Evolutionary conservation across 1,140 invertebrate genomes (phyloP), one percentile per base, ranked within the genome.

Genomic region (Trichomalopsis sarcophagae): DNA sequence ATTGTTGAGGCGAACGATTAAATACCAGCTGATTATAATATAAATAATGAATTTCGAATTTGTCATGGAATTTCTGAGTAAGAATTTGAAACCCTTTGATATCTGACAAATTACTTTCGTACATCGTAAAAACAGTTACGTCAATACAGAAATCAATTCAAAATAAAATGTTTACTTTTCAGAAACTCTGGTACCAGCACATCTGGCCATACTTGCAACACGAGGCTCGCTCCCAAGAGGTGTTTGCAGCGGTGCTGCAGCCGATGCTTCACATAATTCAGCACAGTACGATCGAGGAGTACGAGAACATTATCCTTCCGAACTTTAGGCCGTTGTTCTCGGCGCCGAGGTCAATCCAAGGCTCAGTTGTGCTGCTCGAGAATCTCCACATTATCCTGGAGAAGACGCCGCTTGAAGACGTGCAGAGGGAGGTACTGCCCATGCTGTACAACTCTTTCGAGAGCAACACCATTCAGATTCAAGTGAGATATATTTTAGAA

Each of bases 171-270:
- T 21, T 55, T 17, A 21, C 50, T 9, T 21, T 47, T 94, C 94
- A 99, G 98, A 99, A 99, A 97, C 93, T 99, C 23, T 97, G 98
- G 95, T 99, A 98, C 93, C 96, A 97, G 92, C 97, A 98, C 91
- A 96, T 99, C 40, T 98, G 98, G 96, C 98, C 98, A 27, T 96
- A 96, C 89, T 94, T 99, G 75, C 96, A 97, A 89, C 94, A 95
- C 78, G 98, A 99, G 92, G 95, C 98, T 91, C 95, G 96, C 89
- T 96, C 96, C 50, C 95, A 96, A 80, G 98, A 99, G 90, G 97
- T 98, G 21, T 94, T 98, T 76, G 97, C 97, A 0, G 96, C 97
- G 0, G 98, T 98, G 6, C 94, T 99, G 47, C 96, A 98, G 89
- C 97, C 98, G 0, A 96, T 99, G 81, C 94, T 99, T 75, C 96